These are phyloP conservation scores for Drosophila paramelanica DNA, from an alignment of 2,888 invertebrate genomes.

Conservation along the genomic window DNA sequence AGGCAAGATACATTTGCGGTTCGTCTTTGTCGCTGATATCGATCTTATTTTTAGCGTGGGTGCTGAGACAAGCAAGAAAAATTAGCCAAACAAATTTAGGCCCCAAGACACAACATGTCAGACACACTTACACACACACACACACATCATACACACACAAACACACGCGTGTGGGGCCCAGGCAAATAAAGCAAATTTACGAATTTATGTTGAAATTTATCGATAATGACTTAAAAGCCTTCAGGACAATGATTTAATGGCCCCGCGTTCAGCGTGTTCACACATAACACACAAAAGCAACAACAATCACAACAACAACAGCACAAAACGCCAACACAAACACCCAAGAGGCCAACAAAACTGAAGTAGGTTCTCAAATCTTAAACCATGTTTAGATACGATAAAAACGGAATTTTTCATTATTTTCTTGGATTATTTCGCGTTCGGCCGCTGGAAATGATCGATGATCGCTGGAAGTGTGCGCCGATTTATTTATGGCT, in stretches of 20 bases:
- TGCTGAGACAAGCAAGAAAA: constrained; percentile 44
- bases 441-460: constrained; percentile 60
- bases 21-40: constrained; percentile 39
- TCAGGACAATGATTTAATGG: constrained; percentile 85
- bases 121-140: constrained; percentile 21
- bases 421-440: constrained; percentile 41
- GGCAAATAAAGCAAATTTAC: constrained; percentile 81
- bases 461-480: constrained; percentile 81
- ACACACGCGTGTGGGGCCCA: constrained; percentile 51
- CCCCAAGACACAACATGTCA: constrained; percentile 47
- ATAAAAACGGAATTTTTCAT: constrained; percentile 72
- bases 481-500: constrained; percentile 79
- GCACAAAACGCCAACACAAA: constrained; percentile 34
- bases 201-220: constrained; percentile 85
- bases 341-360: constrained; percentile 44
- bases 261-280: constrained; percentile 63
- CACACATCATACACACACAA: constrained; percentile 6
- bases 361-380: constrained; percentile 77
- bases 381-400: constrained; percentile 77
- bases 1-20: constrained; percentile 30
- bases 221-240: constrained; percentile 85
- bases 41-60: constrained; percentile 34
- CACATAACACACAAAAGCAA: constrained; percentile 49
- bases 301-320: constrained; percentile 31
- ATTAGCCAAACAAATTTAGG: constrained; percentile 74